phyloP scores from a whole-genome alignment of 2,888 invertebrate species.

The Spisula subtruncata region DNA sequence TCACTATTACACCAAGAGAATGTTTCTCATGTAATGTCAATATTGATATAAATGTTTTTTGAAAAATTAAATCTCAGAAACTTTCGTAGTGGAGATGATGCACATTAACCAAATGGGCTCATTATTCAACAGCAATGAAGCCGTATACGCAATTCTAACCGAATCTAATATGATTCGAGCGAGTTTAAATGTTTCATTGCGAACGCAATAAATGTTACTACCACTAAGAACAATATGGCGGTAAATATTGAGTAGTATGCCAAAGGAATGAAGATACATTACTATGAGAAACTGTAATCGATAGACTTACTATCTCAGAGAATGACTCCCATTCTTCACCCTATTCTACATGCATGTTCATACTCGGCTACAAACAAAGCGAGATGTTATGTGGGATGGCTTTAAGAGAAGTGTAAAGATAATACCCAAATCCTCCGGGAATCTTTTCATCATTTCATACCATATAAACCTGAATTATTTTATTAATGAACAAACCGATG shows the following conservation, averaged over 20 bases:
- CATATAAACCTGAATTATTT: conserved; percentile 16
- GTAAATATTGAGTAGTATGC: conserved; percentile 15
- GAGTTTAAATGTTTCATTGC: too few species aligned
- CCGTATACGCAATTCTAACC: too few species aligned
- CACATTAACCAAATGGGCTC: too few species aligned
- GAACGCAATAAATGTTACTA: too few species aligned
- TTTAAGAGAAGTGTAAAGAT: conserved; percentile 1
- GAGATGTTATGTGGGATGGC: neutral
- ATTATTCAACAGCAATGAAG: too few species aligned
- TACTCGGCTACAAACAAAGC: conserved; percentile 13
- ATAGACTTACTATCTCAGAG: neutral
- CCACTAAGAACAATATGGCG: neutral
- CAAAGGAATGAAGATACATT: neutral
- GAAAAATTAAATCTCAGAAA: too few species aligned
- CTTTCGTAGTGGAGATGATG: too few species aligned
- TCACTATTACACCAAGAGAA: too few species aligned
- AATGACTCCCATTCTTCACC: neutral
- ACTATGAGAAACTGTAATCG: neutral
- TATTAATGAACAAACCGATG: neutral
- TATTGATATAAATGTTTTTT: too few species aligned
- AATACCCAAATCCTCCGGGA: neutral
- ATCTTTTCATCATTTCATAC: conserved; percentile 12
- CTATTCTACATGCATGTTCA: neutral
- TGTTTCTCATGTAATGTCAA: too few species aligned
- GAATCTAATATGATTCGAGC: too few species aligned